A percentile compares a stretch with the other conserved stretches of the same genome.
Conservation (phyloP, 2,113 vertebrate species). For the Thamnaconus septentrionalis region DNA sequence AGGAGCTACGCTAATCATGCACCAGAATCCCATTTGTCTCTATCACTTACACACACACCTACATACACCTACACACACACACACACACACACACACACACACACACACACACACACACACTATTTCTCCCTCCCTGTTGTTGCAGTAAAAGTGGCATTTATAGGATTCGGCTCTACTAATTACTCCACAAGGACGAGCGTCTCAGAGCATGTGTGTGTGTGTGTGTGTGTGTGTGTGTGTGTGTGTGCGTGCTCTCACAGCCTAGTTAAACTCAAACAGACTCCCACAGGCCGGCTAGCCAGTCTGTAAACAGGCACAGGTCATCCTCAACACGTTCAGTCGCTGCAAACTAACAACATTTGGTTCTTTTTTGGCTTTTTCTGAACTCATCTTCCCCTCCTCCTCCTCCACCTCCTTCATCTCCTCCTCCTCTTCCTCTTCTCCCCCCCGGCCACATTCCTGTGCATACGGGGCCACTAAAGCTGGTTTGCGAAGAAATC, state of each 20-base stretch:
- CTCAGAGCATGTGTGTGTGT: conserved; percentile 9
- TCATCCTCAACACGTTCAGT: conserved; percentile 52
- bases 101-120: conserved; percentile 2
- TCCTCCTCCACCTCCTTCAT: conserved; percentile 22
- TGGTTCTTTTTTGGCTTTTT: conserved; percentile 53
- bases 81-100: background rate
- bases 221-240: conserved; percentile 11
- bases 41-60: conserved; percentile 1
- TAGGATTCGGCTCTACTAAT: conserved; percentile 53
- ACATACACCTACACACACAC: conserved; percentile 5
- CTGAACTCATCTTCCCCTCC: conserved; percentile 44
- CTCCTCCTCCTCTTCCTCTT: too few species aligned
- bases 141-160: conserved; percentile 53
- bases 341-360: conserved; percentile 46
- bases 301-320: conserved; percentile 64
- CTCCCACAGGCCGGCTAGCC: conserved; percentile 28
- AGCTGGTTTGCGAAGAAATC: conserved; percentile 34
- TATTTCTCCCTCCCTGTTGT: conserved; percentile 9
- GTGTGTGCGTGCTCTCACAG: conserved; percentile 16
- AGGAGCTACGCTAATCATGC: conserved; percentile 29
- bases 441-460: conserved; percentile 27
- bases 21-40: conserved; percentile 2
- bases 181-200: conserved; percentile 38
- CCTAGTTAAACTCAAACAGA: conserved; percentile 67
- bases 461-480: conserved; percentile 35